Evolutionary conservation across 2,888 invertebrate genomes (phyloP), one percentile per base, ranked within the genome.

Genomic region (Polydrusus cervinus): DNA sequence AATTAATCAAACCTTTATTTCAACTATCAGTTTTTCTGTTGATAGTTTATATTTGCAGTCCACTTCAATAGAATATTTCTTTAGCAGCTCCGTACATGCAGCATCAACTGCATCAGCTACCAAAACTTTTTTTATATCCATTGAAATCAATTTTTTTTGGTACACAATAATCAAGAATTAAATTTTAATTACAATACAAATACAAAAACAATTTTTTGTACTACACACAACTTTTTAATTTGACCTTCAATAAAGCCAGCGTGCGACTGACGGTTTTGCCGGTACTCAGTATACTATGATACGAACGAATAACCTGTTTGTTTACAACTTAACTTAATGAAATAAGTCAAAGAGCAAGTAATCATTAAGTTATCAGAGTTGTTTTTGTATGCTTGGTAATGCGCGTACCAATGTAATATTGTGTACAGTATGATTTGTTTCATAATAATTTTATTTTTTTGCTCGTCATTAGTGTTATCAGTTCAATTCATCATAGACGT

Each of bases 71-170:
- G 93, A 94, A 85, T 95, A 91, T 47, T 91, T 88, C 79, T 91
- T 88, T 25, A 99, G 90, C 53, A 97, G 92, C 79, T 95, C 91
- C 1, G 93, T 92, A 87, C 98, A 99, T 79, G 93, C 92, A 18
- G 91, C 89, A 84, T 98, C 97, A 2, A 98, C 95, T 38, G 97
- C 96, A 87, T 99, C 99, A 81, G 97, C 96, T 80, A 99, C 93
- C 72, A 99, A 89, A 73, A 98, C 97, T 79, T 92, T 93, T 83
- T 92, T 91, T 71, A 97, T 91, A 78, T 91, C 88, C 82, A 93
- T 86, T 34, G 65, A 49, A 61, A 65, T 65, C 5, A n/a, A 20
- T 55, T 67, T 20, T 55, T 67, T 20, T 25, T 5, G 5, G 25
- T 25, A 25, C 1, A 25, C 25, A 25, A 25, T 25, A 25, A 25